Base-by-base conservation (phyloP, 2,113 vertebrate species). In the Uria lomvia region DNA sequence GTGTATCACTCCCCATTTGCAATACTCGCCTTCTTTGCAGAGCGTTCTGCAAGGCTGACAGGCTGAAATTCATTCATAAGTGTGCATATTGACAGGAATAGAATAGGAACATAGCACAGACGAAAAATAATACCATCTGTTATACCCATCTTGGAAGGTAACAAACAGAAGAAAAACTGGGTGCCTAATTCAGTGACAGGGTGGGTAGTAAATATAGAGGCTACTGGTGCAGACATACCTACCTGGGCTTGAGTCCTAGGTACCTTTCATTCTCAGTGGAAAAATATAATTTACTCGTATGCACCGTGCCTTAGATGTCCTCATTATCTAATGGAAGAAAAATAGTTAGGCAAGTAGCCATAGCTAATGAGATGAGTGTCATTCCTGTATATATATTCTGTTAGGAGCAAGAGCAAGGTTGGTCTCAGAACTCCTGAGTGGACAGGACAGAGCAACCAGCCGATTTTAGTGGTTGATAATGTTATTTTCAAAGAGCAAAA, bases 31-130 rank as follows among this genome's bases (percentile, higher is more conserved):
- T 43, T 60, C 50, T 50, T 45, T 0, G 0, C 23, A 66, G 34
- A 49, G 26, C 4, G 1, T 79, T 82, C 91, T 79, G 49, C 74
- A 79, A 72, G 53, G 42, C 16, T 95, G 62, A 76, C 83, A 75
- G 73, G 58, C 29, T 85, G 45, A 91, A 91, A 94, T 88, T 94
- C 87, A 91, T 97, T 96, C 91, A 84, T 84, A 82, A 91, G 45
- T 62, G 80, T 85, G 8, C 26, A 8, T 76, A 68, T 79, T 3
- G 30, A 53, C 60, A 94, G 42, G 53, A 89, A 60, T 53, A 89
- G 70, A 75, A 87, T 53, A 75, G 58, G 29, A 92, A 56, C 43
- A 68, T 47, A 82, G 42, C 29, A 76, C 21, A 79, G 65, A 38
- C 9, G 24, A 89, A 82, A 91, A 74, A 63, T 42, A 56, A 82